Base-by-base conservation (phyloP, 2,888 invertebrate genomes). In the Panopea generosa region DNA sequence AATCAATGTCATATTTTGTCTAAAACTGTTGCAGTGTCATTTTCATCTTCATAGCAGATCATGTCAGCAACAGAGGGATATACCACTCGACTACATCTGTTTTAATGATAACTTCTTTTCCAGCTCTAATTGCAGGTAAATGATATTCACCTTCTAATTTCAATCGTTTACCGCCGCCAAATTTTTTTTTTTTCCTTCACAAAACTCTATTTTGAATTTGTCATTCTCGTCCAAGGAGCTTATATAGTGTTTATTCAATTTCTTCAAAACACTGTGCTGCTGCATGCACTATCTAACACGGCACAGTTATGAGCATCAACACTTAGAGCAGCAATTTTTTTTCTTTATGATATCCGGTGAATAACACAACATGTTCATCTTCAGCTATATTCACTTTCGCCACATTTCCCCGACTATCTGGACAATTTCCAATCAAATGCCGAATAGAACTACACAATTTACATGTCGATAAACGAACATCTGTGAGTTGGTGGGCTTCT, bases 201-300 rank as follows among this genome's bases (percentile, higher is more conserved):
- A 14, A 18, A 7, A 18, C n/a, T 18, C 7, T 7, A 6, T 49
- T 18, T 49, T 49, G 49, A n/a, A n/a, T 18, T 18, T 49, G 20
- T 49, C 49, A 49, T 18, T 49, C 20, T 49, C n/a, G 49, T 49
- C 49, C 7, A 49, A 7, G n/a, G 49, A 49, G 14, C n/a, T 9
- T 14, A 18, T 18, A 49, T 49, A 49, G 6, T 49, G 7, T 11
- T 49, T 49, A 49, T 18, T 18, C 49, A 49, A 18, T 49, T 18
- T 49, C n/a, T 49, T 7, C 18, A 9, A 18, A 9, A 49, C 49
- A 49, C 49, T 18, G 49, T 11, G 6, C 20, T 49, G 7, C 49
- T 49, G 14, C 49, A 49, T 49, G 78, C 82, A 75, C 82, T 82
- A 43, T 82, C 80, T 52, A 82, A 49, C 1, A 78, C 74, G 14